Evolutionary conservation across 2,888 invertebrate genomes (phyloP), one percentile per base, ranked within the genome.

Genomic region (Scaptomyza tumidula): DNA sequence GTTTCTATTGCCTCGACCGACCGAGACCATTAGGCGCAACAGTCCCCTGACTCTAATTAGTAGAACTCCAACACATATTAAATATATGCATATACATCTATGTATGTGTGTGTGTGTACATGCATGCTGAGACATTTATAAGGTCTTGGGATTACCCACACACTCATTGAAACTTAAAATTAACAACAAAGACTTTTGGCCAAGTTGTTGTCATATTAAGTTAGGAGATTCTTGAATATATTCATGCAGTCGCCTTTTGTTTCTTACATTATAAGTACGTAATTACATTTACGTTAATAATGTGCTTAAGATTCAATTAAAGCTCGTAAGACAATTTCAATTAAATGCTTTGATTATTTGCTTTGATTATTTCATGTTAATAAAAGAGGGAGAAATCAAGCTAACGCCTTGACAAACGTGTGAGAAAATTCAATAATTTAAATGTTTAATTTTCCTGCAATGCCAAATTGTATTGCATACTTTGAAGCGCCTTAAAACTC

Each of bases 31-130:
- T 58, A 67, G 61, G 61, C 66, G 59, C 72, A 75, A 67, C 71
- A 71, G 73, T 73, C 73, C 57, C 75, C 24, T 4, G 73, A 60
- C 44, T 65, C 64, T 77, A 73, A 75, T 75, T 75, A 75, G 74
- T 75, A 75, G 74, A 58, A 69, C 69, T 57, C 41, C 45, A 11
- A 45, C 67, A 33, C 60, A 68, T 68, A 74, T 58, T 41, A 55
- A 74, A 60, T 67, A 62, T 62, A 67, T 66, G 13, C 59, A 59
- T 16, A 50, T 10, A 58, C 6, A n/a, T n/a, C n/a, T n/a, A n/a
- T n/a, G n/a, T n/a, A n/a, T n/a, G n/a, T n/a, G n/a, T n/a, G 5
- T 10, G 16, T 56, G 39, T 19, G 16, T 13, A 54, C 37, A n/a
- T 16, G 19, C 29, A 44, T 6, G n/a, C 50, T 37, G 7, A 48